phyloP scores from a whole-genome alignment of 2,797 vertebrate genomes.

The Gymnothorax reevesii region DNA sequence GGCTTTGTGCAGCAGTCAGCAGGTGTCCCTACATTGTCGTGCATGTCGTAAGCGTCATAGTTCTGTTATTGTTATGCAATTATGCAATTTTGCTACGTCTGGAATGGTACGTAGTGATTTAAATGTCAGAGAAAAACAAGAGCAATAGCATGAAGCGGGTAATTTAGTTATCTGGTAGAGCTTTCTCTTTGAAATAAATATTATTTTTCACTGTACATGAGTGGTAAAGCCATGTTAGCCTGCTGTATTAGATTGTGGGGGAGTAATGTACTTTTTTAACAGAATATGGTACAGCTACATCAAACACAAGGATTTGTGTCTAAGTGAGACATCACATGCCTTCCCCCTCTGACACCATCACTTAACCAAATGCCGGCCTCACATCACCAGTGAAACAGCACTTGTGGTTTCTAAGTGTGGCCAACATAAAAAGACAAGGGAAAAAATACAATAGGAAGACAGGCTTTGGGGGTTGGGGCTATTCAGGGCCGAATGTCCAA shows the following conservation, averaged over 20 bases:
- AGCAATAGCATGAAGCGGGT: not conserved
- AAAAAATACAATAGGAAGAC: constrained; percentile 9
- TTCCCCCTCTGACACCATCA: not conserved
- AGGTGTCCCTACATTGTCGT: no score
- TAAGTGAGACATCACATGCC: not conserved
- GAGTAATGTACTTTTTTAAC: not conserved
- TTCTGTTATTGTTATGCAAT: no score
- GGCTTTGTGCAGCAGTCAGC: no score
- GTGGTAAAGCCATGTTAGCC: constrained; percentile 6
- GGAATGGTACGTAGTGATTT: no score
- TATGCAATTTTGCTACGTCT: no score
- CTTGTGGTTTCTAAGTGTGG: constrained; percentile 5
- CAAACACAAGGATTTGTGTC: not conserved
- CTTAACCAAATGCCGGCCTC: not conserved
- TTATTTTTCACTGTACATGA: constrained; percentile 3
- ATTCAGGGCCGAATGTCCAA: constrained; percentile 3
- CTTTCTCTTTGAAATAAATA: not conserved
- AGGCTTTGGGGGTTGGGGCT: not conserved
- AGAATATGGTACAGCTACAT: not conserved
- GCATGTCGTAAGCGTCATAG: no score
- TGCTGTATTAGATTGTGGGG: not conserved
- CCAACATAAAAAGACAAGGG: not conserved
- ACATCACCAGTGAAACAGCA: not conserved
- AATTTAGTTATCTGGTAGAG: not conserved
- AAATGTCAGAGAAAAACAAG: constrained; percentile 23